Evolutionary conservation across 2,797 vertebrate species (phyloP).

Genomic region (Echiichthys vipera): DNA sequence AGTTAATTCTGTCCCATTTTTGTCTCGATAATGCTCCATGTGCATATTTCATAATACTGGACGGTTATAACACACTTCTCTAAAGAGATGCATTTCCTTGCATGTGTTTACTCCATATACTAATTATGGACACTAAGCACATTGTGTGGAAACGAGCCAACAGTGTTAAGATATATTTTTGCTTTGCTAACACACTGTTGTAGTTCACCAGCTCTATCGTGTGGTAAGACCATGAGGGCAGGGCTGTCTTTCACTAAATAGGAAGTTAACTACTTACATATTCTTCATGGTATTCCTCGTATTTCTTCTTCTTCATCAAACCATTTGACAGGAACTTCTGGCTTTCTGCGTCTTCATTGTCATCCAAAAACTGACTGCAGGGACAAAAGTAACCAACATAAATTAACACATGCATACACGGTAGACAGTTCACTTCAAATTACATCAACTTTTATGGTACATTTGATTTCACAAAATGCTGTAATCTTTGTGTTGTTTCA

Average conservation of each 20-base stretch:
- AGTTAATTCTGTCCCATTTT: too few species aligned
- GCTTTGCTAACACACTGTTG: neutral
- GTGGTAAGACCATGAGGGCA: too few species aligned
- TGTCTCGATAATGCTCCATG: too few species aligned
- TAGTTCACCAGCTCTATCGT: too few species aligned
- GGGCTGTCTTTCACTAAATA: neutral
- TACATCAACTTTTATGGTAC: neutral
- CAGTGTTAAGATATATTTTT: slow-evolving; percentile 3
- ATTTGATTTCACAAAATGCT: neutral
- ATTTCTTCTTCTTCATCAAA: slow-evolving; percentile 90
- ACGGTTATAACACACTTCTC: too few species aligned
- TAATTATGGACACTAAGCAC: too few species aligned
- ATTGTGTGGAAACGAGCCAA: too few species aligned
- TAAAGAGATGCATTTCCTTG: too few species aligned
- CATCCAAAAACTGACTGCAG: slow-evolving; percentile 87
- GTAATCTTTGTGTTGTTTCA: neutral
- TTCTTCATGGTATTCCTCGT: slow-evolving; percentile 92
- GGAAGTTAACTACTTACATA: slow-evolving; percentile 82
- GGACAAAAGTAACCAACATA: neutral
- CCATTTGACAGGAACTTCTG: slow-evolving; percentile 95
- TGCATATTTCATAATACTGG: too few species aligned
- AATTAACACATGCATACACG: neutral
- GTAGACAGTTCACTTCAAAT: neutral
- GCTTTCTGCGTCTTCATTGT: slow-evolving; percentile 89
- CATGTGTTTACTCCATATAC: too few species aligned